Evolutionary conservation across 2,113 vertebrate species (phyloP).

Genomic region (Calypte anna): DNA sequence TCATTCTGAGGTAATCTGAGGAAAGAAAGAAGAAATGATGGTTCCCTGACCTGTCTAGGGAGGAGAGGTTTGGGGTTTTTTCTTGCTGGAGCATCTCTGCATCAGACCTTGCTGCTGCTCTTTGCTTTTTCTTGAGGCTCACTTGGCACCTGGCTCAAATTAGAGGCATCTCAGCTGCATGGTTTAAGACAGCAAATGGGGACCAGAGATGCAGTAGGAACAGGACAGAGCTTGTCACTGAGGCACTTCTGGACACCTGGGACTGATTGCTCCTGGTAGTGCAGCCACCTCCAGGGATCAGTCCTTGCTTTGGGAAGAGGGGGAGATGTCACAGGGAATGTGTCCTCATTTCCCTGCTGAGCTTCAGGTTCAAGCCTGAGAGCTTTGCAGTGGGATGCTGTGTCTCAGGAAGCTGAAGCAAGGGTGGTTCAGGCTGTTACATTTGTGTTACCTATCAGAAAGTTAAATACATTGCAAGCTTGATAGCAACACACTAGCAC

Average conservation of each 20-base stretch:
- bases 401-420: not conserved
- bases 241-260: not conserved
- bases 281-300: fast-evolving
- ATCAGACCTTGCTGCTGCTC: not conserved
- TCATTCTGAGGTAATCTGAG: not conserved
- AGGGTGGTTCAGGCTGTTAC: not conserved
- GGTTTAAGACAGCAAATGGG: not conserved
- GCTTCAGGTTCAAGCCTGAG: not conserved
- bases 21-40: not conserved
- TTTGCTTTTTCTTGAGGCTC: not conserved
- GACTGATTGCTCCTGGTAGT: not conserved
- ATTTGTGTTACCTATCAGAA: not conserved
- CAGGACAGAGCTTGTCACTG: not conserved
- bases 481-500: not conserved
- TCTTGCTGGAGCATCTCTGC: not conserved
- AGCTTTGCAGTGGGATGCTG: not conserved
- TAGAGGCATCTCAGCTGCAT: not conserved
- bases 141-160: not conserved
- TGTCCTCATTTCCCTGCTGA: not conserved
- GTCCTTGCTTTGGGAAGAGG: not conserved
- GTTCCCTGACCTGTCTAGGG: not conserved
- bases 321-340: not conserved
- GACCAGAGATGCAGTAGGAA: not conserved
- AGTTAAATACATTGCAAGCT: not conserved
- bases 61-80: not conserved